Conservation (phyloP, 35 echinoderm and acorn worm genomes). For the Anneissia japonica region DNA sequence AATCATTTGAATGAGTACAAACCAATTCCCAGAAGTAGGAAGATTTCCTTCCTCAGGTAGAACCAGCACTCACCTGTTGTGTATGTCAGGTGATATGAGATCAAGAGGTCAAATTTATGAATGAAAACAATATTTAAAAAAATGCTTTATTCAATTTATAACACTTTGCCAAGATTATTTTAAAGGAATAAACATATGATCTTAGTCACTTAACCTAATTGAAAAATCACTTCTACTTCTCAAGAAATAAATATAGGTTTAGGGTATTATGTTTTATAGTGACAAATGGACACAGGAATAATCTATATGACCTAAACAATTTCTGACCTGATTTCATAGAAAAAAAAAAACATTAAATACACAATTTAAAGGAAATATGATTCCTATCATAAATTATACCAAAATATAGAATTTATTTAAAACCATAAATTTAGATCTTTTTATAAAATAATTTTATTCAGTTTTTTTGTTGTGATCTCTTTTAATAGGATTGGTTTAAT, state of each 20-base stretch:
- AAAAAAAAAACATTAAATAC: neutral
- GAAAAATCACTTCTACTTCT: too few species aligned
- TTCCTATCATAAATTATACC: too few species aligned
- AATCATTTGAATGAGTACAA: neutral
- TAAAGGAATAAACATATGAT: too few species aligned
- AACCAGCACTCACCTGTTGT: neutral
- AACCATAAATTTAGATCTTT: too few species aligned
- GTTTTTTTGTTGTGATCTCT: too few species aligned
- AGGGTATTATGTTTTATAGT: too few species aligned
- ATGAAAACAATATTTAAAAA: neutral
- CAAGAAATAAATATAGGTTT: neutral
- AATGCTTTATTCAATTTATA: neutral
- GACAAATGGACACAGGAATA: neutral
- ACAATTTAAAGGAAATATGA: neutral
- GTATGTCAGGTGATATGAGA: neutral
- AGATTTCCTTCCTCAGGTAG: neutral
- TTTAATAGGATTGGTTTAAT: too few species aligned
- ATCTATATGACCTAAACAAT: neutral
- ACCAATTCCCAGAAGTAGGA: neutral
- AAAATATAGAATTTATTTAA: too few species aligned
- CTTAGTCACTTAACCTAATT: too few species aligned
- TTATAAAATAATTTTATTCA: too few species aligned
- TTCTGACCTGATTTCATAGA: neutral
- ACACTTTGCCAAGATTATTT: neutral
- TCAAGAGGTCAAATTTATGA: neutral